Conservation (phyloP, 1,140 invertebrate genomes). For the Latrodectus geometricus region DNA sequence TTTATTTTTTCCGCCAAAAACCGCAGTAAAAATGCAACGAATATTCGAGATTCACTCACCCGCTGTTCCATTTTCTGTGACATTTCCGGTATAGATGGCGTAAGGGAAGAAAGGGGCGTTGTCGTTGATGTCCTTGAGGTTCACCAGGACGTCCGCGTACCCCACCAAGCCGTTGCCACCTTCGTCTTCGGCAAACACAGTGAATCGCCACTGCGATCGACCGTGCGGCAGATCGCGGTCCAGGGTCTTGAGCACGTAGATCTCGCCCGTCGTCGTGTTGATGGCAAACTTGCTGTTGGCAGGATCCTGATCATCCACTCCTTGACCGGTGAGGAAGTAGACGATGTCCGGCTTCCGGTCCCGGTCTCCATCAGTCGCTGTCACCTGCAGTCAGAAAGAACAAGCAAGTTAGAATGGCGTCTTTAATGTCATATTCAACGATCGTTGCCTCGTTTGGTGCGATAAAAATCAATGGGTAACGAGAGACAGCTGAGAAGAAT, state of each 20-base stretch:
- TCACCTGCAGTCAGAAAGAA: constrained; percentile 77
- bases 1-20: neutral
- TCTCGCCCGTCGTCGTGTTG: constrained; percentile 92
- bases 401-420: neutral
- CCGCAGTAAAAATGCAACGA: no score
- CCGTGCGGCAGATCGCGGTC: constrained; percentile 97
- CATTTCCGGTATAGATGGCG: constrained; percentile 93
- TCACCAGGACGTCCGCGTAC: constrained; percentile 96
- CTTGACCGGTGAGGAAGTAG: constrained; percentile 95
- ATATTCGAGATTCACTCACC: constrained; percentile 70
- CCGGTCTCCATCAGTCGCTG: constrained; percentile 93
- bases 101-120: constrained; percentile 93
- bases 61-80: constrained; percentile 94
- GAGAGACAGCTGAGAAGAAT: no score
- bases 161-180: constrained; percentile 93
- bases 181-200: constrained; percentile 96
- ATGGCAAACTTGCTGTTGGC: constrained; percentile 97
- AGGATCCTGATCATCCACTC: constrained; percentile 91
- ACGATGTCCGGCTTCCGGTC: constrained; percentile 95
- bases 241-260: constrained; percentile 85
- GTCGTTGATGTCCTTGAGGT: constrained; percentile 97
- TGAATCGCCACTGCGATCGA: constrained; percentile 95
- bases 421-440: no score
- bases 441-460: no score
- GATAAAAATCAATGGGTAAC: no score